Conservation (phyloP, 2,888 invertebrate genomes). For the Pollenia griseotomentosa region DNA sequence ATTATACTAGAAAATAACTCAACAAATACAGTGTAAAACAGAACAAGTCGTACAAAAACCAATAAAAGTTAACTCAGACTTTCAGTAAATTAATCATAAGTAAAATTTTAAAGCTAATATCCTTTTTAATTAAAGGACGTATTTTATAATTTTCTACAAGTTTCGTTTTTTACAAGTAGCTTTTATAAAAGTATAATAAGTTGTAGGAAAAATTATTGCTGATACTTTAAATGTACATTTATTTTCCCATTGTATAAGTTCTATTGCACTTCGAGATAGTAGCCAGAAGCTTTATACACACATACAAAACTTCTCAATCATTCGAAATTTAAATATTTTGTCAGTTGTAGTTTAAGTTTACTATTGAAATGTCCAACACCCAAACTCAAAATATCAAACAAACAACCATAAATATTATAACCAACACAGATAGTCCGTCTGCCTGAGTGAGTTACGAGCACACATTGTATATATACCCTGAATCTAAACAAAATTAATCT, state of each 20-base stretch:
- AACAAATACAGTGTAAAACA: background rate
- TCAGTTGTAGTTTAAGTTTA: constrained; percentile 74
- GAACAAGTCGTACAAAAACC: background rate
- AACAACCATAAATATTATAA: constrained; percentile 47
- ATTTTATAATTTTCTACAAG: too few relatives aligned
- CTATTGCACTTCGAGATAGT: constrained; percentile 28
- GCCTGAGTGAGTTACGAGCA: constrained; percentile 1
- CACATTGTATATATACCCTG: constrained; percentile 12
- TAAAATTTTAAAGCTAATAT: too few relatives aligned
- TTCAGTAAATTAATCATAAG: too few relatives aligned
- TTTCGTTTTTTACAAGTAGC: background rate
- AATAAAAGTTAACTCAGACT: background rate
- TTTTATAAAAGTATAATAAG: background rate
- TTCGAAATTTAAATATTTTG: constrained; percentile 82
- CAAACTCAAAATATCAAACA: constrained; percentile 56
- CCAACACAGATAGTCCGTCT: background rate
- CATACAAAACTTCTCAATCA: constrained; percentile 71
- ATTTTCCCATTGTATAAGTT: constrained; percentile 38
- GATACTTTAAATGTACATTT: background rate
- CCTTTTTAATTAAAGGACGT: too few relatives aligned
- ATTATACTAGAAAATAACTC: constrained; percentile 28
- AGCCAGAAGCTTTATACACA: constrained; percentile 7
- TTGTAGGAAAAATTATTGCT: background rate
- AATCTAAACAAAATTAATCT: constrained; percentile 54
- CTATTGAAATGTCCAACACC: constrained; percentile 60